Conservation (phyloP, 2,113 vertebrate genomes). For the Martes martes region DNA sequence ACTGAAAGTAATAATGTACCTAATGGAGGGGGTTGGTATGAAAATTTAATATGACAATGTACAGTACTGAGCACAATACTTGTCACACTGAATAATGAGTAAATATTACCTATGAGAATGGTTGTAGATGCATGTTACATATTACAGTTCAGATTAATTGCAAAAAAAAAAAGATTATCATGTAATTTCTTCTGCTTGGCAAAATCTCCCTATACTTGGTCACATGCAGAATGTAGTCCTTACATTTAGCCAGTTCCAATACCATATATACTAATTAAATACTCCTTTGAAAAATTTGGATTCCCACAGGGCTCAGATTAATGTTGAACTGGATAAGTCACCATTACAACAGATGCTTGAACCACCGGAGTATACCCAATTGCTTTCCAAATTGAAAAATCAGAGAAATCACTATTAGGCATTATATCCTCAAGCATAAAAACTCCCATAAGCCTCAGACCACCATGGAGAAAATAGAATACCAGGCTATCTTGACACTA, state of each 20-base stretch:
- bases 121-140: not conserved
- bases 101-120: not conserved
- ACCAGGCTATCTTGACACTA: not conserved
- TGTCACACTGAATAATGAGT: not conserved
- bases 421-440: constrained; percentile 8
- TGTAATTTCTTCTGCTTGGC: not conserved
- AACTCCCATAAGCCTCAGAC: not conserved
- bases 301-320: constrained; percentile 42
- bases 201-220: not conserved
- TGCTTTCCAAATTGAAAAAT: constrained; percentile 48
- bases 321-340: constrained; percentile 46
- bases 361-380: constrained; percentile 29
- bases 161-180: not conserved
- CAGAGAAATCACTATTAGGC: constrained; percentile 6
- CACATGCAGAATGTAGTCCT: not conserved
- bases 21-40: not conserved
- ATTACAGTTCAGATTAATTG: not conserved
- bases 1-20: not conserved
- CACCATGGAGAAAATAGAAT: not conserved
- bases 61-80: not conserved
- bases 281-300: constrained; percentile 43
- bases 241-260: not conserved
- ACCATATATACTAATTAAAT: constrained; percentile 48
- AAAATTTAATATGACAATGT: not conserved
- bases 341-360: constrained; percentile 49